Percentiles rank a stretch among this genome's conserved stretches.
Evolutionary conservation across 2,888 invertebrate genomes (phyloP).

Genomic region (Nomada ruficornis): DNA sequence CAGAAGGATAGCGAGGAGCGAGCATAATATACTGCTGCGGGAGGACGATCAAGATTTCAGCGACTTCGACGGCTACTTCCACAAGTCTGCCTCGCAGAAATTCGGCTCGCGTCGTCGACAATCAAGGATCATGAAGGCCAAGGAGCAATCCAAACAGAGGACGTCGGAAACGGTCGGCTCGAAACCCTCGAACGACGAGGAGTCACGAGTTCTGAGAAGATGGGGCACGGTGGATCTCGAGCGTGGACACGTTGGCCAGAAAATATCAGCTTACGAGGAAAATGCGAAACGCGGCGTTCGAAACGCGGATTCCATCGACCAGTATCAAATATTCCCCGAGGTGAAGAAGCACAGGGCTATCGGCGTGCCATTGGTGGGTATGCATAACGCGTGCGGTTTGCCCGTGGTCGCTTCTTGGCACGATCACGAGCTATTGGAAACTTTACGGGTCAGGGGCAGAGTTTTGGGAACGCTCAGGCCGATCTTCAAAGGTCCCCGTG

Average conservation of each 20-base stretch:
- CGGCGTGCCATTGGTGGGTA: constrained; percentile 82
- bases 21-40: constrained; percentile 24
- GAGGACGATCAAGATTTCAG: constrained; percentile 30
- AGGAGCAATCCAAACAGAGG: neutral
- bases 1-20: constrained; percentile 40
- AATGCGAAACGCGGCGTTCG: constrained; percentile 66
- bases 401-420: constrained; percentile 75
- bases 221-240: constrained; percentile 55
- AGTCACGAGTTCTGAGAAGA: constrained; percentile 17
- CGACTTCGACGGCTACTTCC: constrained; percentile 62
- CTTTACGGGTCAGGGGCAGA: constrained; percentile 35
- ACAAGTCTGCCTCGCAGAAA: constrained; percentile 29
- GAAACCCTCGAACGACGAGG: constrained; percentile 9
- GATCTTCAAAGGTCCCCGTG: constrained; percentile 48
- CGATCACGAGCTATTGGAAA: constrained; percentile 54
- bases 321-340: constrained; percentile 48
- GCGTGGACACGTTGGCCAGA: constrained; percentile 77
- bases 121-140: constrained; percentile 14
- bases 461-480: constrained; percentile 51
- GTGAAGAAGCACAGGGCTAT: constrained; percentile 70
- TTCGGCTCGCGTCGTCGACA: neutral
- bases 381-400: constrained; percentile 80
- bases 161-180: neutral
- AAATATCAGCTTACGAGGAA: constrained; percentile 79
- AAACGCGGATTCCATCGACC: constrained; percentile 7